phyloP scores from a whole-genome alignment of 2,113 vertebrate genomes.

The Mustela nigripes region DNA sequence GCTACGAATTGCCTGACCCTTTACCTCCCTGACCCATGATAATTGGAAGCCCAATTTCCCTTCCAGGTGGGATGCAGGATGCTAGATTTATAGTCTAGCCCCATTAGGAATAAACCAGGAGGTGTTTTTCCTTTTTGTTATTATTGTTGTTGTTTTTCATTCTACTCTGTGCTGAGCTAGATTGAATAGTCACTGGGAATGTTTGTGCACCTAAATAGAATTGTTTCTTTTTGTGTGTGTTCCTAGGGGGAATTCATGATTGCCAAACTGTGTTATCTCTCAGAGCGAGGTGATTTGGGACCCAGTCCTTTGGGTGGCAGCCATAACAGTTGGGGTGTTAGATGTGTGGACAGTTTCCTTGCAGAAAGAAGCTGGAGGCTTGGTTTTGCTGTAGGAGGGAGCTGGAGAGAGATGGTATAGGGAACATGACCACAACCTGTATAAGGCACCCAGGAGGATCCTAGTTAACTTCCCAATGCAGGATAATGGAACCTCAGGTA shows the following conservation, averaged over 20 bases:
- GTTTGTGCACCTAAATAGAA: neutral
- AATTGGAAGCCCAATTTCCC: neutral
- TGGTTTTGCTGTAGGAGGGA: neutral
- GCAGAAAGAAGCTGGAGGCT: neutral
- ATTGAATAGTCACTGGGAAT: neutral
- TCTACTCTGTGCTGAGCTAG: neutral
- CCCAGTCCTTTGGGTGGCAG: neutral
- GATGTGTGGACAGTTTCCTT: neutral
- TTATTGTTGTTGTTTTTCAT: neutral
- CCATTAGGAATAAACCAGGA: neutral
- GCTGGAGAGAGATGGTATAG: neutral
- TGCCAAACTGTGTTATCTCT: neutral
- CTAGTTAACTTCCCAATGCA: neutral
- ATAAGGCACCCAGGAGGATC: neutral
- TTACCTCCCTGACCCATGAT: neutral
- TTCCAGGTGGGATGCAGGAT: neutral
- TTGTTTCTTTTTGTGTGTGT: neutral
- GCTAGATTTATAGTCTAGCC: neutral
- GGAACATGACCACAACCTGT: neutral
- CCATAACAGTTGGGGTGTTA: neutral
- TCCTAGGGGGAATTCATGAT: neutral
- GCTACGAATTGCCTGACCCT: neutral
- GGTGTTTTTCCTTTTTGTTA: neutral
- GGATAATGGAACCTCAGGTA: neutral
- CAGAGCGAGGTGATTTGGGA: conserved; percentile 30